Evolutionary conservation across 2,888 invertebrate genomes (phyloP).

Genomic region (Blastobasis adustella): DNA sequence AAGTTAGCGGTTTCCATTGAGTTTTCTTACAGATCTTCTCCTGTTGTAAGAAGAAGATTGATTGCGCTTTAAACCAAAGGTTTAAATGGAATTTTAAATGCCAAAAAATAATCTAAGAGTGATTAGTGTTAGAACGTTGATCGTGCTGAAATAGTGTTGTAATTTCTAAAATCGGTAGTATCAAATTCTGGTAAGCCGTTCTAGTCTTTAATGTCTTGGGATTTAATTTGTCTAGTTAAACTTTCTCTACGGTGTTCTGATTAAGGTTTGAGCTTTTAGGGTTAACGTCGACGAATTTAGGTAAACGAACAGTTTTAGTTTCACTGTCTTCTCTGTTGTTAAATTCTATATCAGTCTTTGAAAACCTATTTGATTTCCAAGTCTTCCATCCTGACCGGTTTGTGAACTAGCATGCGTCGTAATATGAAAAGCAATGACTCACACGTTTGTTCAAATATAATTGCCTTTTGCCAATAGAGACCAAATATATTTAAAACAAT

Average conservation of each 20-base stretch:
- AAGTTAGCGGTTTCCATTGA: neutral
- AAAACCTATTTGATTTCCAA: too few relatives aligned
- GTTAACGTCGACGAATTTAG: slow-evolving; percentile 51
- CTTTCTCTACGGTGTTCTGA: slow-evolving; percentile 38
- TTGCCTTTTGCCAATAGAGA: slow-evolving; percentile 6
- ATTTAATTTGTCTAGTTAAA: slow-evolving; percentile 40
- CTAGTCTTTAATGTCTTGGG: slow-evolving; percentile 21
- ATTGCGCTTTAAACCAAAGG: slow-evolving; percentile 18
- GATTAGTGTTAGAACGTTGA: slow-evolving; percentile 23
- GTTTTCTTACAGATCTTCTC: slow-evolving; percentile 22
- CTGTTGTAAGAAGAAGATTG: slow-evolving; percentile 47
- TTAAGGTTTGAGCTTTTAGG: slow-evolving; percentile 61
- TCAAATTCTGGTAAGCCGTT: slow-evolving; percentile 4
- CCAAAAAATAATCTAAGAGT: slow-evolving; percentile 32
- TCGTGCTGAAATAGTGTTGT: slow-evolving; percentile 12
- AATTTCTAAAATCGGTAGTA: slow-evolving; percentile 15
- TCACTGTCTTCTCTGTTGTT: slow-evolving; percentile 7
- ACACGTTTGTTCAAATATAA: neutral
- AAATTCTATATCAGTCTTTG: neutral
- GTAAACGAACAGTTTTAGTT: slow-evolving; percentile 13
- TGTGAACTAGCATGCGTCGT: too few relatives aligned
- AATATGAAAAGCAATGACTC: too few relatives aligned
- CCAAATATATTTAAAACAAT: slow-evolving; percentile 4
- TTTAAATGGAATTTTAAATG: slow-evolving; percentile 26
- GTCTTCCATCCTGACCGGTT: too few relatives aligned